Percentiles rank a stretch among this genome's conserved stretches.
These are phyloP conservation scores for Pocillopora meandrina DNA, from an alignment of 92 coral and sea anemone genomes.

Conservation along the genomic window DNA sequence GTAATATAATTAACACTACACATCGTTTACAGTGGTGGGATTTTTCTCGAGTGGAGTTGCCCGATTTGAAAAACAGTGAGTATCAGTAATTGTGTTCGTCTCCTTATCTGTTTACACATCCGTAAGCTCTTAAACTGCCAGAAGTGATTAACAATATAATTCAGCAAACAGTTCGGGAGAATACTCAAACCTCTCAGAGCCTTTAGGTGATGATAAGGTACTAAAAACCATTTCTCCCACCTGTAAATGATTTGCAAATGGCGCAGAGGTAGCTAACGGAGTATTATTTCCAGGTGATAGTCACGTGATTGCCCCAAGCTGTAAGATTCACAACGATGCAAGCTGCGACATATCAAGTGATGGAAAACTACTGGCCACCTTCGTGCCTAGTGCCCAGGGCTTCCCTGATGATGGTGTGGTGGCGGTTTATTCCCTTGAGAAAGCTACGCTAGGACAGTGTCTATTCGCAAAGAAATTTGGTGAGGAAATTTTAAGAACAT, in stretches of 20 bases:
- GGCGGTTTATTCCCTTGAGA: slow-evolving; percentile 79
- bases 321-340: slow-evolving; percentile 90
- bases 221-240: no score
- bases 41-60: slow-evolving; percentile 67
- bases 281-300: slow-evolving; percentile 47
- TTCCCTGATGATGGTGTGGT: slow-evolving; percentile 82
- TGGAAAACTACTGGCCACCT: slow-evolving; percentile 82
- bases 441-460: slow-evolving; percentile 78
- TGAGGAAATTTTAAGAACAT: slow-evolving; percentile 11
- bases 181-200: no score
- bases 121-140: no score
- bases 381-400: slow-evolving; percentile 83
- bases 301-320: slow-evolving; percentile 76
- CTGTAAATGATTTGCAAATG: neutral
- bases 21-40: slow-evolving; percentile 98
- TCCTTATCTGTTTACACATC: neutral
- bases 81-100: neutral
- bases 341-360: slow-evolving; percentile 89
- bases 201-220: no score
- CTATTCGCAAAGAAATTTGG: slow-evolving; percentile 85
- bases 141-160: no score
- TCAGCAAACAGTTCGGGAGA: no score
- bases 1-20: slow-evolving; percentile 87
- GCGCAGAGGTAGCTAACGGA: neutral
- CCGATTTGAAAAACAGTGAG: slow-evolving; percentile 75